Evolutionary conservation across 2,797 vertebrate genomes (phyloP).

Genomic region (Pipistrellus kuhlii): DNA sequence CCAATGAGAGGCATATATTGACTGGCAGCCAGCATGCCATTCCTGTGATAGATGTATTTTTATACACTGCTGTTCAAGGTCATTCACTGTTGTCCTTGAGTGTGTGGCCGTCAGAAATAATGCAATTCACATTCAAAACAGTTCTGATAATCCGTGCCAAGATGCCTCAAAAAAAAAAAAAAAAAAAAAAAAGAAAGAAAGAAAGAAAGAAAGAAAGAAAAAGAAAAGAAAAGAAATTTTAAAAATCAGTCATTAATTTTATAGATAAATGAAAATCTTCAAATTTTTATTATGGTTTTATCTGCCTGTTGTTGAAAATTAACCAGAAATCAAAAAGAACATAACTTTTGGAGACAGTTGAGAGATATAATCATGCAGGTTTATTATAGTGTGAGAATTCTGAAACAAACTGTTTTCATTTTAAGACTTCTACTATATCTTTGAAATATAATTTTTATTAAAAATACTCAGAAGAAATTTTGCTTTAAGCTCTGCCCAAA

Average conservation of each 20-base stretch:
- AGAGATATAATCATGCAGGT: not conserved
- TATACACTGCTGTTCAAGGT: constrained; percentile 84
- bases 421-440: not conserved
- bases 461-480: constrained; percentile 48
- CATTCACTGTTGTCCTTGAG: constrained; percentile 80
- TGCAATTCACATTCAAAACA: constrained; percentile 53
- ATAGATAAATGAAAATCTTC: constrained; percentile 37
- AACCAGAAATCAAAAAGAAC: constrained; percentile 70
- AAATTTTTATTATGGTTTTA: not conserved
- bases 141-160: constrained; percentile 28
- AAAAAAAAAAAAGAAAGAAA: too few relatives aligned
- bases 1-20: constrained; percentile 87
- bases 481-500: not conserved
- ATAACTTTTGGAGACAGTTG: not conserved
- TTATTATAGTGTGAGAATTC: not conserved
- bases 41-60: constrained; percentile 87
- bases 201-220: too few relatives aligned
- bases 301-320: constrained; percentile 59
- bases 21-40: constrained; percentile 85
- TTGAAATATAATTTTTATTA: constrained; percentile 1
- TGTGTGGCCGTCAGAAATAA: constrained; percentile 67
- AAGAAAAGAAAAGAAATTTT: not conserved
- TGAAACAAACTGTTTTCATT: not conserved
- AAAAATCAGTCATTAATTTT: constrained; percentile 42
- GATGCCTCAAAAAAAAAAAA: not conserved